Base-by-base conservation (phyloP, 2,113 vertebrate species). In the Tragulus kanchil region DNA sequence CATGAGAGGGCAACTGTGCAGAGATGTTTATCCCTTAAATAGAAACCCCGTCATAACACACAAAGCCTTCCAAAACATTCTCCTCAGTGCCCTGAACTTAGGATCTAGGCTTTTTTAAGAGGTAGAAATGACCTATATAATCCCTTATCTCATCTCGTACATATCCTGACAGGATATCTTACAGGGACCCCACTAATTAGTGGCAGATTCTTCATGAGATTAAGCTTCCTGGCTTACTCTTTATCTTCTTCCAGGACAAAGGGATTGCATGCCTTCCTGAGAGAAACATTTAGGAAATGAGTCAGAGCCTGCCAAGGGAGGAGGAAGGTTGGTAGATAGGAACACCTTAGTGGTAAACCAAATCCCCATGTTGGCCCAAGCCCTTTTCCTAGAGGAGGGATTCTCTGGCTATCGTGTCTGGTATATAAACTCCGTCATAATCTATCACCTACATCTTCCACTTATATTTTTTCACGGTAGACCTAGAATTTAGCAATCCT, bases 391-490 rank as follows among this genome's bases (percentile, higher is more conserved):
- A 48, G 25, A 92, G 15, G 75, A 52, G 28, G n/a, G 79, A 26
- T 42, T 12, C 15, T 62, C n/a, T 65, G 84, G 58, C 45, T 90
- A 3, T 56, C 61, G 8, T 69, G 0, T 95, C 31, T 84, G 42
- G 45, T 84, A 12, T 75, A 19, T 90, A 79, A 94, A 84, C 56
- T 92, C n/a, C 94, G 58, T 65, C 25, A 21, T 88, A 65, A 65
- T 67, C 81, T 91, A 65, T 83, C 23, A n/a, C 31, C 31, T 45
- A 26, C 45, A 90, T 5, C n/a, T 58, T 87, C 13, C n/a, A 77
- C 62, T 75, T 94, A 36, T 42, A 75, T 84, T 82, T 62, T n/a
- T 87, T 65, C 71, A 15, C 77, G n/a, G 11, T 62, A 2, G 19
- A 56, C 52, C 50, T 93, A 59, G 64, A 79, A 69, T 31, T 77